Conservation (phyloP, 2,113 vertebrate species). For the Grus americana region DNA sequence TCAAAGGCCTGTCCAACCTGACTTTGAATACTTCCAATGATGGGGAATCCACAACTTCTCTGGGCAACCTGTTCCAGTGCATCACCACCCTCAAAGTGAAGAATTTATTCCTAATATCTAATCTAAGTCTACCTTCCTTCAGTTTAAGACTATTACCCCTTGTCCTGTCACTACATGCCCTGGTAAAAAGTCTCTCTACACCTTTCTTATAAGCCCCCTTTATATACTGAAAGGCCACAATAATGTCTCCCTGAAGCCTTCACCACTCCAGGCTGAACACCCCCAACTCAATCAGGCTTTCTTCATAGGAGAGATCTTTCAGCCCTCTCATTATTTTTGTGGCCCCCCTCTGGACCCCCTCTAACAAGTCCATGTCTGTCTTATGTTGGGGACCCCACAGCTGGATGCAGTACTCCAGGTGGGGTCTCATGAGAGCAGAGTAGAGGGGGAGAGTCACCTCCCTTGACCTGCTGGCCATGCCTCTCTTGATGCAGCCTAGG, state of each 20-base stretch:
- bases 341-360: background rate
- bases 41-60: background rate
- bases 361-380: background rate
- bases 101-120: background rate
- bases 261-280: background rate
- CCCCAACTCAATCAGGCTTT: background rate
- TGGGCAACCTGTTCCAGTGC: background rate
- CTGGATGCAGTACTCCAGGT: background rate
- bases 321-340: background rate
- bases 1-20: background rate
- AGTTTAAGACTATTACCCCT: background rate
- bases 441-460: background rate
- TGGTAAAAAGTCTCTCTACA: background rate
- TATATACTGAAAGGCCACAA: background rate
- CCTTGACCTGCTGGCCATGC: rapidly evolving
- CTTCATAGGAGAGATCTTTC: background rate
- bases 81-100: background rate
- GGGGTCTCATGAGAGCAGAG: background rate
- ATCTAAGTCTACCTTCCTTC: background rate
- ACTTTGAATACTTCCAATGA: background rate
- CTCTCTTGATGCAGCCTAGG: background rate
- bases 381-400: background rate
- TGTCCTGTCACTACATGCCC: background rate
- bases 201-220: background rate
- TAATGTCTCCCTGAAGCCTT: background rate